Evolutionary conservation across 2,888 invertebrate species (phyloP).

Genomic region (Agrilus cyanescens): DNA sequence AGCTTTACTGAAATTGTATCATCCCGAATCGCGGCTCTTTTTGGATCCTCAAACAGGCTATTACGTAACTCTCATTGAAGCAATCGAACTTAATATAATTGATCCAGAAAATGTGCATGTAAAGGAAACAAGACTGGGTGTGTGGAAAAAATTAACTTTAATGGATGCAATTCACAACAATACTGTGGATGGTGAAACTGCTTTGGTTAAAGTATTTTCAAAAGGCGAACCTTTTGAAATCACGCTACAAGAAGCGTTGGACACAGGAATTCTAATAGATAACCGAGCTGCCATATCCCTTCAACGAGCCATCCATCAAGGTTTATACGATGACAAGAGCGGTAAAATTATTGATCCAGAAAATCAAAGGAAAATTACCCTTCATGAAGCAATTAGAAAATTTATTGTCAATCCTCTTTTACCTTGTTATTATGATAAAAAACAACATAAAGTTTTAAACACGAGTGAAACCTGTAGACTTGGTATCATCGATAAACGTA

Average conservation of each 20-base stretch:
- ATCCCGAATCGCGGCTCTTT: constrained; percentile 67
- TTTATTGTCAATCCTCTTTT: constrained; percentile 70
- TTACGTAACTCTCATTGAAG: constrained; percentile 68
- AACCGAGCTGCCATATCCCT: constrained; percentile 70
- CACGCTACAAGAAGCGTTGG: constrained; percentile 64
- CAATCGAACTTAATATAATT: constrained; percentile 68
- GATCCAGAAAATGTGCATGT: constrained; percentile 76
- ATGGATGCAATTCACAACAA: constrained; percentile 65
- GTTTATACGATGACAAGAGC: constrained; percentile 66
- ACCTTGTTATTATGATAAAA: constrained; percentile 70
- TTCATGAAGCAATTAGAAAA: constrained; percentile 73
- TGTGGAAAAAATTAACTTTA: constrained; percentile 67
- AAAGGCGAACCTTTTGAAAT: constrained; percentile 52
- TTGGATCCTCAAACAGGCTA: constrained; percentile 71
- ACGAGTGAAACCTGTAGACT: constrained; percentile 70
- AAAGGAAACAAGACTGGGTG: constrained; percentile 62
- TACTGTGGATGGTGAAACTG: constrained; percentile 59
- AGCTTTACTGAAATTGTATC: constrained; percentile 69
- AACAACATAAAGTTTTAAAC: constrained; percentile 56
- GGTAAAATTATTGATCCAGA: constrained; percentile 75
- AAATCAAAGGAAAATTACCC: constrained; percentile 64
- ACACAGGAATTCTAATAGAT: constrained; percentile 68
- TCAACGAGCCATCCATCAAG: constrained; percentile 76
- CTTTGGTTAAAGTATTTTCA: constrained; percentile 58
- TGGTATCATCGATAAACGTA: constrained; percentile 68